Conservation (phyloP, 2,888 invertebrate genomes). For the Serrognathus titanus region DNA sequence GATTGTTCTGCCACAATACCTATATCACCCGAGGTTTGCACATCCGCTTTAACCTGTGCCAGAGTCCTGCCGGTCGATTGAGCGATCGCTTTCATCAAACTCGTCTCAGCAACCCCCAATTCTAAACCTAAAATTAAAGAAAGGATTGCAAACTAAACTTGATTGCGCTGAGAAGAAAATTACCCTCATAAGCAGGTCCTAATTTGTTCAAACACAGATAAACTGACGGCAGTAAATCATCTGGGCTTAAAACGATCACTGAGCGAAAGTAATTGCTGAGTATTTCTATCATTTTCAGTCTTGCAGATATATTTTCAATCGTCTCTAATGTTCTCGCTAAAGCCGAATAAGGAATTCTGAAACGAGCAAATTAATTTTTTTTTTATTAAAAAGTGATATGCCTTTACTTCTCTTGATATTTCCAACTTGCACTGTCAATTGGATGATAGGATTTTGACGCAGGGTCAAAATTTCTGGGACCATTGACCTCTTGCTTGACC, state of each 20-base stretch:
- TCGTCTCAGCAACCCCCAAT: slow-evolving; percentile 91
- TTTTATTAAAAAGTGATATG: slow-evolving; percentile 1
- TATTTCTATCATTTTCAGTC: slow-evolving; percentile 89
- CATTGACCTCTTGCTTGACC: background rate
- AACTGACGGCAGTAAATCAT: slow-evolving; percentile 86
- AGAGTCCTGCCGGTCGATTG: slow-evolving; percentile 82
- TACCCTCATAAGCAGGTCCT: slow-evolving; percentile 93
- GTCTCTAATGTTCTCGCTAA: slow-evolving; percentile 84
- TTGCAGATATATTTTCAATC: slow-evolving; percentile 80
- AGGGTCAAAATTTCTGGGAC: slow-evolving; percentile 61
- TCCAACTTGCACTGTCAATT: slow-evolving; percentile 80
- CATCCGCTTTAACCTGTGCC: slow-evolving; percentile 76
- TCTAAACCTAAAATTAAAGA: slow-evolving; percentile 57
- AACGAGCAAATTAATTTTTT: slow-evolving; percentile 26
- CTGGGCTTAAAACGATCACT: slow-evolving; percentile 80
- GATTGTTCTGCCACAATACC: slow-evolving; percentile 88
- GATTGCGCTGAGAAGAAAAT: background rate
- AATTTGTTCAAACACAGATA: slow-evolving; percentile 95
- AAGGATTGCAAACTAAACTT: background rate
- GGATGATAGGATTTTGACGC: slow-evolving; percentile 73
- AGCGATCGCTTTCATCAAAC: slow-evolving; percentile 91
- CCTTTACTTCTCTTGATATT: slow-evolving; percentile 63
- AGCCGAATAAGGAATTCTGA: slow-evolving; percentile 88
- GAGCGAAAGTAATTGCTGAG: slow-evolving; percentile 90
- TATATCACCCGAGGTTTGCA: slow-evolving; percentile 76